Evolutionary conservation across 92 coral and sea anemone species (phyloP).

Genomic region (Parazoanthus darwini): DNA sequence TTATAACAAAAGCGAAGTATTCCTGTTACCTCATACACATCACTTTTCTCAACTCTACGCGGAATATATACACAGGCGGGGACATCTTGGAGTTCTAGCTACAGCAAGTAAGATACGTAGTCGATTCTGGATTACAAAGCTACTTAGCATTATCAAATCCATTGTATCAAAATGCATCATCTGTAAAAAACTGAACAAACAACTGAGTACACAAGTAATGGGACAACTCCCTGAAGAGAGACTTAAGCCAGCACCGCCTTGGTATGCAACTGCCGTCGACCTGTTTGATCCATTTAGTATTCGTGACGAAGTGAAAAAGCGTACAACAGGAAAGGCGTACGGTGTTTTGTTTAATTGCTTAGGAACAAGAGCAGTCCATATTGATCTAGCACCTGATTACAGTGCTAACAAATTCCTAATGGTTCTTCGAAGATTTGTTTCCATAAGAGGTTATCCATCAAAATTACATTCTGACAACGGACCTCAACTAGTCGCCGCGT

Average conservation of each 20-base stretch:
- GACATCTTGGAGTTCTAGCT: constrained; percentile 28
- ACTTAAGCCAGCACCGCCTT: constrained; percentile 51
- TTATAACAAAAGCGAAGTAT: constrained; percentile 37
- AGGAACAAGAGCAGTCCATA: constrained; percentile 55
- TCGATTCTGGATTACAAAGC: constrained; percentile 37
- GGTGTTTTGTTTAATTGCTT: constrained; percentile 45
- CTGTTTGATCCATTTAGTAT: constrained; percentile 48
- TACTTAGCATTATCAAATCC: constrained; percentile 20
- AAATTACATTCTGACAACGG: constrained; percentile 42
- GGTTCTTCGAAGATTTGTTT: not conserved
- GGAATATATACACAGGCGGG: not conserved
- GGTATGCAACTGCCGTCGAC: constrained; percentile 49
- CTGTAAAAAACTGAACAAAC: constrained; percentile 21
- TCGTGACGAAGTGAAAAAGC: constrained; percentile 43
- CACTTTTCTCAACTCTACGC: constrained; percentile 35
- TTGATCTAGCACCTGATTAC: no score
- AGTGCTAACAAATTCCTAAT: not conserved
- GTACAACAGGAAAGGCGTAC: not conserved
- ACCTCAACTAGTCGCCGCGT: constrained; percentile 45
- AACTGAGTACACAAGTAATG: constrained; percentile 33
- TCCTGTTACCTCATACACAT: constrained; percentile 41
- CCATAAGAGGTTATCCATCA: constrained; percentile 47
- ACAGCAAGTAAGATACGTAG: constrained; percentile 32
- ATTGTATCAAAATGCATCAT: constrained; percentile 32
- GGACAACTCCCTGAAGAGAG: constrained; percentile 49